Conservation (phyloP, 2,797 vertebrate genomes). For the Lepus oiostolus region DNA sequence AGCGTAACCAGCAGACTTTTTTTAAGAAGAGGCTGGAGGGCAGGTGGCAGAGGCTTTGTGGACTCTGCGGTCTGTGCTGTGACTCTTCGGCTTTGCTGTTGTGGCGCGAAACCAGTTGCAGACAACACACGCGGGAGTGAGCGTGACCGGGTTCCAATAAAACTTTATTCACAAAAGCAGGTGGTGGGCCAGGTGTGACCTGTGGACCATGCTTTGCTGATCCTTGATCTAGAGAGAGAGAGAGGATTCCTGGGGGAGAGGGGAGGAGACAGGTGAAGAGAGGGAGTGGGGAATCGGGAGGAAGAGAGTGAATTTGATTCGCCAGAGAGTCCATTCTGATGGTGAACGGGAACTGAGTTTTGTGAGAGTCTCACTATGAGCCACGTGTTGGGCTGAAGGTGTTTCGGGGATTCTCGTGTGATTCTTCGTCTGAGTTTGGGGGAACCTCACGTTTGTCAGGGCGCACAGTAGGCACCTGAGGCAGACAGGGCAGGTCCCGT, state of each 20-base stretch:
- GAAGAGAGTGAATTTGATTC: not conserved
- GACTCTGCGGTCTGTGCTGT: not conserved
- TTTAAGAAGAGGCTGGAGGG: not conserved
- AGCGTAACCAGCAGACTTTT: not conserved
- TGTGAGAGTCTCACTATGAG: not conserved
- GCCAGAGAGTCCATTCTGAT: not conserved
- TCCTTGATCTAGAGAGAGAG: not conserved
- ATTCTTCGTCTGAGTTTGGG: not conserved
- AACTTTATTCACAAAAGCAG: constrained; percentile 17
- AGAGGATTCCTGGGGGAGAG: not conserved
- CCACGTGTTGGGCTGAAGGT: not conserved
- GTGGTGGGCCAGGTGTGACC: not conserved
- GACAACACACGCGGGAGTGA: not conserved
- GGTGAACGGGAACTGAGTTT: not conserved
- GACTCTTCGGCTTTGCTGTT: not conserved
- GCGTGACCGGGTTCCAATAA: not conserved
- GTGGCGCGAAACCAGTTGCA: not conserved
- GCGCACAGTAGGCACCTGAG: not conserved
- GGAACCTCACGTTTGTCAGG: not conserved
- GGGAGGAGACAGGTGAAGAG: not conserved
- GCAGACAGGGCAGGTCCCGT: not conserved
- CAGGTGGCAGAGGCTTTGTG: not conserved
- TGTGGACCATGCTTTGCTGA: not conserved
- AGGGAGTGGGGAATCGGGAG: not conserved
- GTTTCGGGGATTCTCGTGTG: not conserved